These are phyloP conservation scores for Nannoperca australis DNA, from an alignment of 2,797 vertebrate species.

Conservation along the genomic window DNA sequence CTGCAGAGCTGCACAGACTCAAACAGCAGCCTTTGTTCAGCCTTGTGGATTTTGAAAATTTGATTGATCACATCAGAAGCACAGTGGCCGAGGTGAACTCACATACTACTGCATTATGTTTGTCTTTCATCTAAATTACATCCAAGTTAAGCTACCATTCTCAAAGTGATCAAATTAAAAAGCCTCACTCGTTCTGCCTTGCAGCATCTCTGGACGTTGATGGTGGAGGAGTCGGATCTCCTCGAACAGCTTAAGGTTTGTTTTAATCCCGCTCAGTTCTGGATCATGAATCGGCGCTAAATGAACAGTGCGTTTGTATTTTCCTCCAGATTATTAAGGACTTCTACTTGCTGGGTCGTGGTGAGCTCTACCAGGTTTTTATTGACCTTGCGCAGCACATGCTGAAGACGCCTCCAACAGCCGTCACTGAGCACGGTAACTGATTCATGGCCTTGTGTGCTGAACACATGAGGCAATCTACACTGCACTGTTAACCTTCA, in stretches of 20 bases:
- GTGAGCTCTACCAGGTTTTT: slow-evolving; percentile 97
- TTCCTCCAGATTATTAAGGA: slow-evolving; percentile 94
- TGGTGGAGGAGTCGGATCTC: slow-evolving; percentile 97
- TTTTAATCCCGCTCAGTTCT: not conserved
- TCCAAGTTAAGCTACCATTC: rapidly evolving
- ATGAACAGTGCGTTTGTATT: not conserved
- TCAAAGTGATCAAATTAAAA: not conserved
- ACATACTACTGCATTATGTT: not conserved
- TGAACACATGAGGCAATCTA: no score
- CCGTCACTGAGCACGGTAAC: slow-evolving; percentile 96
- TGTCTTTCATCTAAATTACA: not conserved
- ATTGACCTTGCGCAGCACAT: slow-evolving; percentile 98
- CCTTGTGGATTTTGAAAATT: slow-evolving; percentile 95
- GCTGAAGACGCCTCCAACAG: slow-evolving; percentile 95
- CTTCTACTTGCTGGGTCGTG: slow-evolving; percentile 96
- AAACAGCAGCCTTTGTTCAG: slow-evolving; percentile 96
- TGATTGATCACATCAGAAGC: slow-evolving; percentile 95
- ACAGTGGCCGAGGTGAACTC: slow-evolving; percentile 94
- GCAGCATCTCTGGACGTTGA: slow-evolving; percentile 98
- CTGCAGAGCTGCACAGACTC: slow-evolving; percentile 93
- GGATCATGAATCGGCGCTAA: not conserved
- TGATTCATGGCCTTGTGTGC: not conserved
- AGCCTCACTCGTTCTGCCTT: not conserved
- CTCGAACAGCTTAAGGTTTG: slow-evolving; percentile 96
- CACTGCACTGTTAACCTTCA: no score